phyloP scores from a whole-genome alignment of 2,797 vertebrate species.

The Spinus olivaceus region DNA sequence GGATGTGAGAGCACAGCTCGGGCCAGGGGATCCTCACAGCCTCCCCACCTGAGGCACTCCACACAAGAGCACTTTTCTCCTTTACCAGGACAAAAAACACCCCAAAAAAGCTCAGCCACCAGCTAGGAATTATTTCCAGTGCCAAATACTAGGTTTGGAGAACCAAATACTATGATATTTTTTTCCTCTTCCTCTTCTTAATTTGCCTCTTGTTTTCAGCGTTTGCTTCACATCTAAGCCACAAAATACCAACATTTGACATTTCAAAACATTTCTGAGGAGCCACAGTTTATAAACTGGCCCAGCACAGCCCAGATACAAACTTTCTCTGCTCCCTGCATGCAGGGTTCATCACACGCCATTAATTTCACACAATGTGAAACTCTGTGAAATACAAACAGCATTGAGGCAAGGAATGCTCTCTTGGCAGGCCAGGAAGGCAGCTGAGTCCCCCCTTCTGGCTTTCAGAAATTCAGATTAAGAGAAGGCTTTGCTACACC shows the following conservation, averaged over 20 bases:
- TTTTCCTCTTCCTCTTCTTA: not conserved
- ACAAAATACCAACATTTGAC: conserved; percentile 4
- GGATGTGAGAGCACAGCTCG: not conserved
- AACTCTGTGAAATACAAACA: conserved; percentile 22
- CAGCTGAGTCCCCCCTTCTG: not conserved
- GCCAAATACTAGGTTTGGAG: not conserved
- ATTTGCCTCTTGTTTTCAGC: not conserved
- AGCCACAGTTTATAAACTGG: not conserved
- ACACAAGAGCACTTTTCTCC: not conserved
- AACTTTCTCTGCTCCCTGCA: conserved; percentile 27
- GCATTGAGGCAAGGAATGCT: conserved; percentile 11
- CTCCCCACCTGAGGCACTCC: conserved; percentile 15
- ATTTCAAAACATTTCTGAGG: conserved; percentile 20
- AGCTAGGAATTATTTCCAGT: not conserved
- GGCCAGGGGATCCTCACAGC: conserved; percentile 5
- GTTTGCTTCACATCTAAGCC: not conserved
- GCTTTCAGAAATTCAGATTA: not conserved
- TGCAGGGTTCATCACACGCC: conserved; percentile 28
- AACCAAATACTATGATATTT: not conserved
- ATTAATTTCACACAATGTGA: conserved; percentile 37
- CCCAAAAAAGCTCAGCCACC: not conserved
- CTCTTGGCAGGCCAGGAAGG: conserved; percentile 11
- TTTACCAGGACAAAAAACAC: not conserved
- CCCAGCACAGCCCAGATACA: not conserved
- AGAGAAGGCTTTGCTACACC: not conserved